Evolutionary conservation across 2,797 vertebrate species (phyloP).

Genomic region (Tokudaia muenninki): DNA sequence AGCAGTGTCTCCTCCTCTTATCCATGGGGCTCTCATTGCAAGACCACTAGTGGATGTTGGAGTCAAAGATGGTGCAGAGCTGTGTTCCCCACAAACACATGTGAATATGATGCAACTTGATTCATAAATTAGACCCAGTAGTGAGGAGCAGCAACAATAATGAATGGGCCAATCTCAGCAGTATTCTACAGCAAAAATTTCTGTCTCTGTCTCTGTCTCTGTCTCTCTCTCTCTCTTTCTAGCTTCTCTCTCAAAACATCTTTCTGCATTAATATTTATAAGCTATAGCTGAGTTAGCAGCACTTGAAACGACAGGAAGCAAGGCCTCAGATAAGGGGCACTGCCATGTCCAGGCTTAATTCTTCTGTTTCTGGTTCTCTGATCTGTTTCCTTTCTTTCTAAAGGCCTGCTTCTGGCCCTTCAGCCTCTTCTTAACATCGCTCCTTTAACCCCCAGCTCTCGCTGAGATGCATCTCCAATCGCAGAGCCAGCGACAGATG

Average conservation of each 20-base stretch:
- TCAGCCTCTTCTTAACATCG: background rate
- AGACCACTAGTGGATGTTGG: background rate
- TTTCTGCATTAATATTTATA: background rate
- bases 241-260: background rate
- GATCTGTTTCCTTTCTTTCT: background rate
- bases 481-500: background rate
- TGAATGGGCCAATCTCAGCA: background rate
- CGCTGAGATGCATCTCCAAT: background rate
- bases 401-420: background rate
- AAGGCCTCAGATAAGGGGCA: background rate
- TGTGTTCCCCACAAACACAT: background rate
- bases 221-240: background rate
- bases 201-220: background rate
- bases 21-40: background rate
- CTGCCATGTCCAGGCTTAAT: background rate
- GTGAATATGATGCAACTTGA: background rate
- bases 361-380: background rate
- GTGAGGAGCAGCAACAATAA: background rate
- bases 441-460: background rate
- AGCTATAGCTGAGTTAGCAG: background rate
- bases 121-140: background rate
- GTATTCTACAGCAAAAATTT: background rate
- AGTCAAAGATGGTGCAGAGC: background rate
- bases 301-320: background rate
- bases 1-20: background rate